These are phyloP conservation scores for Apis cerana DNA, from an alignment of 1,140 invertebrate genomes.

Conservation along the genomic window DNA sequence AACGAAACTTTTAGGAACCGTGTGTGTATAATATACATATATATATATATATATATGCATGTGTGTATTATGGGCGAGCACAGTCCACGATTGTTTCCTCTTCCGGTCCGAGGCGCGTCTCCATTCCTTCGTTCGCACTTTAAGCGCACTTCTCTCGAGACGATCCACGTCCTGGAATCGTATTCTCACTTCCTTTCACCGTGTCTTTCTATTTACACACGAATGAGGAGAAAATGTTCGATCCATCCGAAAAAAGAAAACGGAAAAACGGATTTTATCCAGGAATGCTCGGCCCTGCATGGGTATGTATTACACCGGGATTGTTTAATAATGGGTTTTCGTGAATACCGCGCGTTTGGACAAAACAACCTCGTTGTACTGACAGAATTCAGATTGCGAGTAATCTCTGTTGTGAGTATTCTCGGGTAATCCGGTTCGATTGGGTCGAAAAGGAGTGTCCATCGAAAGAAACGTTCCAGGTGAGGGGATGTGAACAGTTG, in stretches of 20 bases:
- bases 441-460: neutral
- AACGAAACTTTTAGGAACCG: constrained; percentile 25
- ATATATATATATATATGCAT: neutral
- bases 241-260: neutral
- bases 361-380: neutral
- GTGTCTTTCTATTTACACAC: constrained; percentile 13
- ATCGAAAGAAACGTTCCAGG: constrained; percentile 23
- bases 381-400: neutral
- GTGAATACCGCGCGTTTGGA: neutral
- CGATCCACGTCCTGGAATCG: neutral
- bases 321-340: neutral
- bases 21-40: neutral
- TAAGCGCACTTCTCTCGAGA: constrained; percentile 12
- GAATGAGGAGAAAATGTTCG: neutral
- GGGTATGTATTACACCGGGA: neutral
- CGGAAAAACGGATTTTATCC: neutral
- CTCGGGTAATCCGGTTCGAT: neutral
- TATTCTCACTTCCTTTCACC: neutral
- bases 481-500: neutral
- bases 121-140: neutral
- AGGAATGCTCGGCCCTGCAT: neutral
- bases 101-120: neutral
- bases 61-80: neutral
- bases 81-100: neutral
- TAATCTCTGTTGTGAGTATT: neutral